Evolutionary conservation across 2,113 vertebrate species (phyloP).

Genomic region (Rhegmatorhina hoffmannsi): DNA sequence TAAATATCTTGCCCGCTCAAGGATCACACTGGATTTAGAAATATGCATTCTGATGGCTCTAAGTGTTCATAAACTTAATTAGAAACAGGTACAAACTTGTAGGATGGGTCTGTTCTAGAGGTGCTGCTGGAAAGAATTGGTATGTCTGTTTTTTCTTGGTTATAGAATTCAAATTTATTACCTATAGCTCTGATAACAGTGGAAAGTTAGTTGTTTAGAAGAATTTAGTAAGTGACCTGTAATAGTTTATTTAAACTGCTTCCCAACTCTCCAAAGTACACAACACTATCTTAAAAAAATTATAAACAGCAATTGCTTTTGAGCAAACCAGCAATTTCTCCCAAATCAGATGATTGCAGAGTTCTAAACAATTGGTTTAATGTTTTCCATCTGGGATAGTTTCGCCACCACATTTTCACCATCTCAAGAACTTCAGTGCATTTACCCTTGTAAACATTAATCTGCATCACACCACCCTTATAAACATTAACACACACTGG

Average conservation of each 20-base stretch:
- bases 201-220: not conserved
- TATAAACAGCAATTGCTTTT: not conserved
- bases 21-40: slow-evolving; percentile 17
- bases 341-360: slow-evolving; percentile 29
- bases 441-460: not conserved
- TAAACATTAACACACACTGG: not conserved
- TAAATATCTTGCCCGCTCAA: not conserved
- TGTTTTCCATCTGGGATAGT: slow-evolving; percentile 26
- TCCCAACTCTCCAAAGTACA: not conserved
- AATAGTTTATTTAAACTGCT: not conserved
- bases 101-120: not conserved
- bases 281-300: not conserved
- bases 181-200: not conserved
- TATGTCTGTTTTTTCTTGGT: not conserved
- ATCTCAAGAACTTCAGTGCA: not conserved
- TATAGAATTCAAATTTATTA: not conserved
- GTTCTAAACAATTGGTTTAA: slow-evolving; percentile 30
- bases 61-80: slow-evolving; percentile 54
- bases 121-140: not conserved
- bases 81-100: slow-evolving; percentile 24
- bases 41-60: slow-evolving; percentile 7
- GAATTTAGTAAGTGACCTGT: not conserved
- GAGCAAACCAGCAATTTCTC: not conserved
- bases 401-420: not conserved
- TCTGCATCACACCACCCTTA: not conserved